phyloP scores from a whole-genome alignment of 2,113 vertebrate genomes.

The Clinocottus analis region DNA sequence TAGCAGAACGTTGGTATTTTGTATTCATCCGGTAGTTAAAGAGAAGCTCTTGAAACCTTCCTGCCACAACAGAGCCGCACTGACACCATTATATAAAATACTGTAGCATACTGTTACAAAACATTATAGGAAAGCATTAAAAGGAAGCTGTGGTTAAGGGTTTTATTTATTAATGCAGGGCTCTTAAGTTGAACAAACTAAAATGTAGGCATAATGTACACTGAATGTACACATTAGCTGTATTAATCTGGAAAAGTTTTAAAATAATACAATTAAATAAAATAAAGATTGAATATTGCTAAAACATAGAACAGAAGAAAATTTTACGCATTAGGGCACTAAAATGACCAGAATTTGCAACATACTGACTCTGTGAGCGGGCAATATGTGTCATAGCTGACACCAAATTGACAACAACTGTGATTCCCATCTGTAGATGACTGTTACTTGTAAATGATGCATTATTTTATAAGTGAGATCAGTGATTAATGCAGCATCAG shows the following conservation, averaged over 20 bases:
- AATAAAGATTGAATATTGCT: neutral
- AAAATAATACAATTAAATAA: neutral
- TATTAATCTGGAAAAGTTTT: no score
- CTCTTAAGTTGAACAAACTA: neutral
- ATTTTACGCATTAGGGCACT: no score
- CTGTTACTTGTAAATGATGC: slow-evolving; percentile 34
- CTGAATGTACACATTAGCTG: neutral
- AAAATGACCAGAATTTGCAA: neutral
- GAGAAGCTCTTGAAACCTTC: slow-evolving; percentile 12
- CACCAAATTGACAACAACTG: neutral
- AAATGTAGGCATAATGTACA: neutral
- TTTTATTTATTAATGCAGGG: slow-evolving; percentile 3
- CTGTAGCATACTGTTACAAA: neutral
- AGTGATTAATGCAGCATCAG: slow-evolving; percentile 46
- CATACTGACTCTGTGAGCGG: neutral
- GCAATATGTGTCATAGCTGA: neutral
- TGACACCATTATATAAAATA: neutral
- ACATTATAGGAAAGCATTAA: neutral
- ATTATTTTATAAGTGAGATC: slow-evolving; percentile 38
- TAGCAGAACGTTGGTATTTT: slow-evolving; percentile 7
- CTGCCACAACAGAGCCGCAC: neutral
- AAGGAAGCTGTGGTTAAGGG: neutral
- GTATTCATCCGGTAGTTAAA: neutral
- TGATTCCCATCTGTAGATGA: slow-evolving; percentile 12
- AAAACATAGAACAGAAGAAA: neutral